Evolutionary conservation across 2,113 vertebrate genomes (phyloP).

Genomic region (Lamprotornis superbus): DNA sequence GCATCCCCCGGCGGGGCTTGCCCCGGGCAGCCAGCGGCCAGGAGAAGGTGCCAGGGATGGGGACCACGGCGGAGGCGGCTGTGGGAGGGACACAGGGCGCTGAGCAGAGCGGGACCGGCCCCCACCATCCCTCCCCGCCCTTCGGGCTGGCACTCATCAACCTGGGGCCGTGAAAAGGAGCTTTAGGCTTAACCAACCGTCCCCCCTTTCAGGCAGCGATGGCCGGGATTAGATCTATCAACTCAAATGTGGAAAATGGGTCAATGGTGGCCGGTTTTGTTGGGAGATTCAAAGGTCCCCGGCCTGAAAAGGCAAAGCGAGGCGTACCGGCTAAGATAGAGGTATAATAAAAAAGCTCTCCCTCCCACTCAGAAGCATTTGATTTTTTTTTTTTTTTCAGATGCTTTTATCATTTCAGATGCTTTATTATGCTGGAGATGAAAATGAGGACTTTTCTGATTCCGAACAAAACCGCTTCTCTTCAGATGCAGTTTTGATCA

Average conservation of each 20-base stretch:
- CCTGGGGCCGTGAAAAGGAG: constrained; percentile 38
- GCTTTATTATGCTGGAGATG: constrained; percentile 48
- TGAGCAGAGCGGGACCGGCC: not conserved
- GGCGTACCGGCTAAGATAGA: not conserved
- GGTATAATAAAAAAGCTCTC: constrained; percentile 38
- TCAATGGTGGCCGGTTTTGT: constrained; percentile 52
- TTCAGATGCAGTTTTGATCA: constrained; percentile 63
- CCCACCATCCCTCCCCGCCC: not conserved
- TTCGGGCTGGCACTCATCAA: not conserved
- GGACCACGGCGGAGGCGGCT: constrained; percentile 88
- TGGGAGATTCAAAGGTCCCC: constrained; percentile 35
- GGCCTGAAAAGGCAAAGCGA: constrained; percentile 52
- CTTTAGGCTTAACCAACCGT: constrained; percentile 50
- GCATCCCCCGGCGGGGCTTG: constrained; percentile 94
- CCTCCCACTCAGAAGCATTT: constrained; percentile 13
- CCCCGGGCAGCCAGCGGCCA: constrained; percentile 91
- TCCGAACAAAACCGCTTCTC: constrained; percentile 27
- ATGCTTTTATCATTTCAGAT: constrained; percentile 2
- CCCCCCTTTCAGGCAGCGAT: constrained; percentile 38
- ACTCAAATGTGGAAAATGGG: constrained; percentile 51
- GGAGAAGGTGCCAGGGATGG: constrained; percentile 94
- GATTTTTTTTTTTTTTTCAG: not conserved
- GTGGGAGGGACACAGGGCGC: not conserved
- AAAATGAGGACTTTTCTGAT: constrained; percentile 62
- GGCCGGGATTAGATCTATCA: constrained; percentile 66